phyloP scores from a whole-genome alignment of 1,140 invertebrate species.

The Coenobita brevimanus region DNA sequence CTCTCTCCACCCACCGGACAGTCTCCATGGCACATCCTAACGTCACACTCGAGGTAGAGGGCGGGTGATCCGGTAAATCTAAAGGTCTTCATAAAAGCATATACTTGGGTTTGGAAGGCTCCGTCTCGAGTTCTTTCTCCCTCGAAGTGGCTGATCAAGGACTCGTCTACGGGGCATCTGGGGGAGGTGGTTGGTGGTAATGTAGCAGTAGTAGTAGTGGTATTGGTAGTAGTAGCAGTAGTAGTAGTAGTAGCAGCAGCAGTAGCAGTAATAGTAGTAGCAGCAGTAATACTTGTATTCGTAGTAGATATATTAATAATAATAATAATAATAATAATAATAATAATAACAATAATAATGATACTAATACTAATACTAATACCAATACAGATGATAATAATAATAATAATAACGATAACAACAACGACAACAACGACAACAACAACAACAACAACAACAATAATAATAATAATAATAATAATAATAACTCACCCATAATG shows the following conservation, averaged over 20 bases:
- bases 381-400: no score
- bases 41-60: conserved; percentile 94
- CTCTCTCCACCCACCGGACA: conserved; percentile 85
- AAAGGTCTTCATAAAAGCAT: conserved; percentile 96
- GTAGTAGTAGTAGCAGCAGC: neutral
- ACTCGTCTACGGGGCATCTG: conserved; percentile 94
- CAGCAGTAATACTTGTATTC: no score
- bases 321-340: no score
- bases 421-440: no score
- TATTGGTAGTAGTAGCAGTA: neutral
- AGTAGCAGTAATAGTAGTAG: neutral
- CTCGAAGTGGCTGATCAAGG: conserved; percentile 91
- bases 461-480: no score
- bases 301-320: no score
- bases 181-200: conserved; percentile 56
- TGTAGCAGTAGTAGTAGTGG: neutral
- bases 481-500: conserved; percentile 89
- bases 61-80: conserved; percentile 94
- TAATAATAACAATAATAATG: no score
- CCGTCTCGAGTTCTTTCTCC: conserved; percentile 91
- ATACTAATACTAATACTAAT: no score
- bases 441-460: no score
- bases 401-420: no score
- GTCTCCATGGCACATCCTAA: conserved; percentile 94
- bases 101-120: conserved; percentile 94